Evolutionary conservation across 2,888 invertebrate species (phyloP).

Genomic region (Acleris cristana): DNA sequence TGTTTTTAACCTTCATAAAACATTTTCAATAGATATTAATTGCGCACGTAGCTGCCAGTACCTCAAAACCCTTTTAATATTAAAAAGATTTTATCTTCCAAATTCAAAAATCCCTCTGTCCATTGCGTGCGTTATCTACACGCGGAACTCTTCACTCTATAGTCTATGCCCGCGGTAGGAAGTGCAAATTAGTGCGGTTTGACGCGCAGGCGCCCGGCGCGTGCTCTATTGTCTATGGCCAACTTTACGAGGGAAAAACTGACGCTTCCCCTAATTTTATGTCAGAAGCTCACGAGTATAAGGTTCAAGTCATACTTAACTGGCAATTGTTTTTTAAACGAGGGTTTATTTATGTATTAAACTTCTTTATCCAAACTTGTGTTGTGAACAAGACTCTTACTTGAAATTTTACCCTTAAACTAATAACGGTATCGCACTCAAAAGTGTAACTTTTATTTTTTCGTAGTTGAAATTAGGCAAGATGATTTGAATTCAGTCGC

Average conservation of each 20-base stretch:
- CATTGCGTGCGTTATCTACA: slow-evolving; percentile 31
- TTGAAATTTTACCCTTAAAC: no score
- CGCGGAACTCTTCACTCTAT: slow-evolving; percentile 18
- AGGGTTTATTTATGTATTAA: not conserved
- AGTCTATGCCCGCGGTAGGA: slow-evolving; percentile 47
- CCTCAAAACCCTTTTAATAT: slow-evolving; percentile 19
- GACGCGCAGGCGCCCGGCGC: slow-evolving; percentile 47
- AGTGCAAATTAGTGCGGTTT: slow-evolving; percentile 54
- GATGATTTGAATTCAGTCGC: no score
- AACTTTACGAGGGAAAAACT: slow-evolving; percentile 40
- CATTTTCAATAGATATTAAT: not conserved
- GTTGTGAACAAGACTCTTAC: no score
- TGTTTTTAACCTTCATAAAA: no score
- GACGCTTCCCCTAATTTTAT: slow-evolving; percentile 42
- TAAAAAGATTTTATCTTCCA: slow-evolving; percentile 24
- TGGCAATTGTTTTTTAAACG: slow-evolving; percentile 20
- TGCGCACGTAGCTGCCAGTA: slow-evolving; percentile 14
- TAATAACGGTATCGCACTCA: no score
- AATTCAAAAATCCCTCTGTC: slow-evolving; percentile 25
- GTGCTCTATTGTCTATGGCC: slow-evolving; percentile 50
- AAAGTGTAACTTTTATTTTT: no score
- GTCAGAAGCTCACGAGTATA: slow-evolving; percentile 14
- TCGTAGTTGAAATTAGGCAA: no score
- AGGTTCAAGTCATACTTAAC: slow-evolving; percentile 19
- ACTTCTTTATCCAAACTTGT: not conserved